These are phyloP conservation scores for Gymnogyps californianus DNA, from an alignment of 2,113 vertebrate species.

Conservation along the genomic window DNA sequence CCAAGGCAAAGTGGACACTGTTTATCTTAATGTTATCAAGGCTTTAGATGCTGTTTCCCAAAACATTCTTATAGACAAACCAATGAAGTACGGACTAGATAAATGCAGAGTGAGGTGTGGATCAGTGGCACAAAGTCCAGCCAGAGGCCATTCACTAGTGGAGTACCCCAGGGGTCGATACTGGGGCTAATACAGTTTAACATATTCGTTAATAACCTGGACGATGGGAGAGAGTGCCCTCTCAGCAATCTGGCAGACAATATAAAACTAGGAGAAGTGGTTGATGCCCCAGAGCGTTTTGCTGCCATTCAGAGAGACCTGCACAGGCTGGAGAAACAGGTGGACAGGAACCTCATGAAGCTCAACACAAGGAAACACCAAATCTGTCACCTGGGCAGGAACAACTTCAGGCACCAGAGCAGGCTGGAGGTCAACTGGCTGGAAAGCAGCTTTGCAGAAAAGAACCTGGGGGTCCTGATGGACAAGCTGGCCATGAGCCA, in stretches of 20 bases:
- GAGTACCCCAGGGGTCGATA: neutral
- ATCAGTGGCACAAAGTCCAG: neutral
- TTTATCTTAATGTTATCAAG: neutral
- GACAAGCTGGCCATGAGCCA: neutral
- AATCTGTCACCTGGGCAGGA: neutral
- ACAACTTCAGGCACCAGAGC: neutral
- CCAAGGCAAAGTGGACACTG: neutral
- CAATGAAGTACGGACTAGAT: neutral
- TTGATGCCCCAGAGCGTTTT: neutral
- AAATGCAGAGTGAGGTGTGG: neutral
- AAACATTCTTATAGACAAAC: neutral
- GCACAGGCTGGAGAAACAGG: neutral
- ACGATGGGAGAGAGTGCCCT: neutral
- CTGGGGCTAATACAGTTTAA: neutral
- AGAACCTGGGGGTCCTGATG: neutral
- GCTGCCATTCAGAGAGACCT: neutral
- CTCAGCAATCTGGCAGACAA: neutral
- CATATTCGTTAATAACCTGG: neutral
- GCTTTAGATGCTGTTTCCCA: neutral
- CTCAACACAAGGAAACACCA: neutral
- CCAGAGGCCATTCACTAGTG: neutral
- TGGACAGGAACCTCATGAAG: neutral
- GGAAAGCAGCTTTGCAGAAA: neutral
- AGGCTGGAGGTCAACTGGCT: neutral
- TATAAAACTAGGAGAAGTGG: neutral